Evolutionary conservation across 2,113 vertebrate genomes (phyloP), one percentile per base, ranked within the genome.

Genomic region (Trogon melanurus): DNA sequence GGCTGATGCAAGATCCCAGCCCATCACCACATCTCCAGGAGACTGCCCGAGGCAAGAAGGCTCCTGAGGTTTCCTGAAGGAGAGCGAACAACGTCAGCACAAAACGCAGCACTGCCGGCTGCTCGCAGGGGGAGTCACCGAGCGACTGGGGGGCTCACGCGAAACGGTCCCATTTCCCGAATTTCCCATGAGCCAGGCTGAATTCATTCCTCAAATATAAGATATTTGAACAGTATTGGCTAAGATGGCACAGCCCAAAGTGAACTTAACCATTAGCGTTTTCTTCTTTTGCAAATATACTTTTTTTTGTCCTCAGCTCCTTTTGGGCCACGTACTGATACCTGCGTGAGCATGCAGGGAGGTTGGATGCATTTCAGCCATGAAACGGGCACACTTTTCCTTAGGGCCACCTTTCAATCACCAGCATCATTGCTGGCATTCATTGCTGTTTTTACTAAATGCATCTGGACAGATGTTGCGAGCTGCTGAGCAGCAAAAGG

Each of bases 51-150:
- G 48, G 61, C 62, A 38, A 75, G 78, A 27, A 79, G 71, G 54
- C 66, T 89, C 82, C 79, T 10, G 66, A 69, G 90, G 48, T 36
- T 87, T 83, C 93, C 85, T 88, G 62, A 74, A 36, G 74, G 50
- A 74, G 41, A 80, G 47, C 4, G 62, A 95, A 45, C 38, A 82
- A 61, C 0, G 0, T 62, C 84, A 92, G 84, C 92, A 89, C 32
- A 72, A 79, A 48, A 27, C 3, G 3, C 57, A 36, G 69, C 0
- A 1, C 18, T 11, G 7, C 14, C 1, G 0, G 38, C 23, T 3
- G 67, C 85, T 61, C 9, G 1, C 4, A 2, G 67, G 70, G 78
- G 5, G 2, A 67, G 30, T 74, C 61, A 45, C 30, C 2, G 1
- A 45, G 13, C 0, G 0, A 9, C 23, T 17, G 4, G 10, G 61